Conservation (phyloP, 1,140 invertebrate species). For the Caenorhabditis tropicalis region DNA sequence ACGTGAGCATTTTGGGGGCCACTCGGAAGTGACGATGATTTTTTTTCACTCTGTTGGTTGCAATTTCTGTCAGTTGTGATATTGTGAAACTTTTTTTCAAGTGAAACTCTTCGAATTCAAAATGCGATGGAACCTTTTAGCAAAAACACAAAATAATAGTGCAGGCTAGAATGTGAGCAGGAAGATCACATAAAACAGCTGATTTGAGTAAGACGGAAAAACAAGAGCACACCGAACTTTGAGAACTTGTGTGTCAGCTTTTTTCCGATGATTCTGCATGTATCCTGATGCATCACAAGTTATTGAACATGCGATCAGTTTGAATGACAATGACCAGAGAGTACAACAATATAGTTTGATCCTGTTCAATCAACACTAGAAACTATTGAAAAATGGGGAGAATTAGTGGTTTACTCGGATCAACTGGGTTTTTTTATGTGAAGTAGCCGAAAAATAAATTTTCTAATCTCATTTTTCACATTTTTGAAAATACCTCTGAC, state of each 20-base stretch:
- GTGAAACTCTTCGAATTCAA: too few species aligned
- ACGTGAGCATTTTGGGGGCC: background rate
- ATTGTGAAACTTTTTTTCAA: conserved; percentile 2
- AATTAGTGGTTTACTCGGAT: too few species aligned
- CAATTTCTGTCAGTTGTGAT: background rate
- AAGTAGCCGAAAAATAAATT: too few species aligned
- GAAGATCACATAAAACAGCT: conserved; percentile 13
- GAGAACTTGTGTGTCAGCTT: background rate
- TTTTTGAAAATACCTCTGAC: conserved; percentile 44
- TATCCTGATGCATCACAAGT: background rate
- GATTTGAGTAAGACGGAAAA: background rate
- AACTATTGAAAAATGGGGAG: too few species aligned
- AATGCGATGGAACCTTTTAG: too few species aligned
- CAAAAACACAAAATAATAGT: background rate
- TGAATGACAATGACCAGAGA: background rate
- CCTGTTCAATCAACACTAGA: too few species aligned
- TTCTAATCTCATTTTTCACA: background rate
- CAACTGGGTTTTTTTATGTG: too few species aligned
- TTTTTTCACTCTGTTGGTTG: background rate
- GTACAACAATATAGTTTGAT: too few species aligned
- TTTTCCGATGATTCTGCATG: background rate
- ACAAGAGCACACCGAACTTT: background rate
- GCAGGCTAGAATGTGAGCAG: background rate
- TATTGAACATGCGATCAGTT: background rate
- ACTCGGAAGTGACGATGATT: conserved; percentile 30